Base-by-base conservation (phyloP, 2,888 invertebrate genomes). In the Yponomeuta malinellus region DNA sequence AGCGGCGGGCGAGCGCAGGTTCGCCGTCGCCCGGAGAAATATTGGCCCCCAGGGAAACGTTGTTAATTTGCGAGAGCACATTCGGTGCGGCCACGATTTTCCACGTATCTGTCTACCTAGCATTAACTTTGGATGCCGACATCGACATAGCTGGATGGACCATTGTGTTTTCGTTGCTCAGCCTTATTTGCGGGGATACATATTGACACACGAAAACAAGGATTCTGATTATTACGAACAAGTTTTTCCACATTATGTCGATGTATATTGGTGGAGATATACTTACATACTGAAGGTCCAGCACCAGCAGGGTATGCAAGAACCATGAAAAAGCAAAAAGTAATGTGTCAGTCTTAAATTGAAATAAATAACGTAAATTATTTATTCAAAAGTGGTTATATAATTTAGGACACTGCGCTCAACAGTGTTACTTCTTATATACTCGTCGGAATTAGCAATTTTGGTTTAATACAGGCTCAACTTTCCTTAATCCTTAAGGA, bases 1-100 rank as follows among this genome's bases (percentile, higher is more conserved):
- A 88, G 87, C 85, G 87, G 88, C 89, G 87, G 90, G 88, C 89
- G 89, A 87, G 86, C 84, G 87, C 83, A 84, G 88, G 87, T 88
- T 87, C 88, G 85, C 87, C 80, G 88, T 88, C 87, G 86, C 83
- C 74, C 79, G 83, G 88, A 90, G 90, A 91, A 90, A 91, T 90
- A 91, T 91, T 88, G 88, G 86, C 85, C 89, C 79, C 86, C 79
- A 80, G 90, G 90, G 89, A 86, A 87, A 83, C 85, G 83, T 84
- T 87, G 90, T 90, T 90, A 87, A 90, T 90, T 91, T 89, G 86
- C 87, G 68, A 83, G 87, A 84, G 86, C 85, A 84, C 87, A 84
- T 83, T 84, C 82, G 83, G 83, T 81, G 83, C 84, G 81, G 71
- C 73, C 81, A 86, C 87, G 87, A 88, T 89, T 89, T 89, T 85